Percentiles rank a stretch among this genome's conserved stretches.
phyloP scores from a whole-genome alignment of 2,113 vertebrate genomes.

The Spermophilus dauricus region DNA sequence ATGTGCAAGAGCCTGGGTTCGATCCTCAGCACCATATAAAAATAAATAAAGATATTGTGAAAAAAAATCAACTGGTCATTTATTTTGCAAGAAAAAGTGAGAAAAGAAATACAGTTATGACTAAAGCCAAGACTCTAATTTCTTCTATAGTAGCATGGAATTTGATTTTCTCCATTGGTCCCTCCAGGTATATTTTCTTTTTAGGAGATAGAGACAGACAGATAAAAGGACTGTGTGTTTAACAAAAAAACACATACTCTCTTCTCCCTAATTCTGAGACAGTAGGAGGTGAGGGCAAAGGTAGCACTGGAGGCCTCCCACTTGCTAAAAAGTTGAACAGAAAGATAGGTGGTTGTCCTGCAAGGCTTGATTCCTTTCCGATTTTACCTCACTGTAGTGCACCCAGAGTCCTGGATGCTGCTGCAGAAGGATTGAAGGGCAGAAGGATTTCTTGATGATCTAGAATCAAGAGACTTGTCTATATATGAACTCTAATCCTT shows the following conservation, averaged over 20 bases:
- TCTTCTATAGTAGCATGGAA: background rate
- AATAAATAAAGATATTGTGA: too few species aligned
- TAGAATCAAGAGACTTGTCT: too few species aligned
- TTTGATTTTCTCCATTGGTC: background rate
- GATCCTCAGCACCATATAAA: too few species aligned
- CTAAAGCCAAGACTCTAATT: slow-evolving; percentile 8
- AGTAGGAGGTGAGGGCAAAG: background rate
- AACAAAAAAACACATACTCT: background rate
- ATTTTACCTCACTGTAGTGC: background rate
- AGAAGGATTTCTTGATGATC: too few species aligned
- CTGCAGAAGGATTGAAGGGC: background rate
- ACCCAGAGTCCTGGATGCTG: background rate
- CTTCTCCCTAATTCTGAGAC: background rate
- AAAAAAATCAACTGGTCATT: slow-evolving; percentile 36
- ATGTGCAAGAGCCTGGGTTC: too few species aligned
- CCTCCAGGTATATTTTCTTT: slow-evolving; percentile 20
- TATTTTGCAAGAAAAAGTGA: slow-evolving; percentile 6
- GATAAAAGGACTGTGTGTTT: background rate
- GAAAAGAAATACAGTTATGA: background rate
- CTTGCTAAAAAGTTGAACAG: background rate
- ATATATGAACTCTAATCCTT: background rate
- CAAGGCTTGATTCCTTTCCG: background rate
- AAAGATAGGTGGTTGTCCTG: background rate
- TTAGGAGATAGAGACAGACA: background rate
- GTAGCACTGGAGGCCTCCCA: background rate